Percentiles rank a stretch among this genome's conserved stretches.
Evolutionary conservation across 2,888 invertebrate species (phyloP).

Genomic region (Aspidiotus destructor): DNA sequence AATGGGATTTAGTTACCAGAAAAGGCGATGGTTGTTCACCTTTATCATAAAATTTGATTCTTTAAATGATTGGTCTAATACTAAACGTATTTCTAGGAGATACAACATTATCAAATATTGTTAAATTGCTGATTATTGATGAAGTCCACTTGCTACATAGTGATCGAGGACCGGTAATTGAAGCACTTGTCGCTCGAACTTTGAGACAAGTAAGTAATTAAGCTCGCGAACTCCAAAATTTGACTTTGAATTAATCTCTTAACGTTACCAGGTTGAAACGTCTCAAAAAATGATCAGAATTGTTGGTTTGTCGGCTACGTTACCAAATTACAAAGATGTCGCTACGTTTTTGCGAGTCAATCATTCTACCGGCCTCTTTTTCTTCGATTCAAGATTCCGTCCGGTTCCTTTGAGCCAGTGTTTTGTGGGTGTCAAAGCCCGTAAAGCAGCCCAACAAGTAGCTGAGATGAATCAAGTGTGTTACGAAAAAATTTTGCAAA

Average conservation of each 20-base stretch:
- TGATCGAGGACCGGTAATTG: constrained; percentile 93
- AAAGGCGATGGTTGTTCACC: constrained; percentile 62
- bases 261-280: constrained; percentile 55
- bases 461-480: constrained; percentile 83
- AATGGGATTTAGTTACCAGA: constrained; percentile 98
- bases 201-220: constrained; percentile 55
- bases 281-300: constrained; percentile 93
- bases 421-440: constrained; percentile 77
- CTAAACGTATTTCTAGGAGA: constrained; percentile 51
- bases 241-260: constrained; percentile 16
- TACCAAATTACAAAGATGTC: constrained; percentile 96
- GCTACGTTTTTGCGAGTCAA: constrained; percentile 89
- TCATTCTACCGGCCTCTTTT: constrained; percentile 81
- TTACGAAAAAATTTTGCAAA: constrained; percentile 80
- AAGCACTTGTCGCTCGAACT: constrained; percentile 91
- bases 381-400: constrained; percentile 85
- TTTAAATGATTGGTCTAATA: background rate
- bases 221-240: too few relatives aligned
- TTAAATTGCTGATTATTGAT: constrained; percentile 88
- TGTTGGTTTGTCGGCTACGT: constrained; percentile 89
- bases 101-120: constrained; percentile 76
- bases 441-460: constrained; percentile 50
- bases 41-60: background rate
- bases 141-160: constrained; percentile 96
- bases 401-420: constrained; percentile 90